Percentiles rank a stretch among this genome's conserved stretches.
Conservation (phyloP, 30 jellyfish, hydroid and myxozoan genomes). For the Euphysa ruthae region DNA sequence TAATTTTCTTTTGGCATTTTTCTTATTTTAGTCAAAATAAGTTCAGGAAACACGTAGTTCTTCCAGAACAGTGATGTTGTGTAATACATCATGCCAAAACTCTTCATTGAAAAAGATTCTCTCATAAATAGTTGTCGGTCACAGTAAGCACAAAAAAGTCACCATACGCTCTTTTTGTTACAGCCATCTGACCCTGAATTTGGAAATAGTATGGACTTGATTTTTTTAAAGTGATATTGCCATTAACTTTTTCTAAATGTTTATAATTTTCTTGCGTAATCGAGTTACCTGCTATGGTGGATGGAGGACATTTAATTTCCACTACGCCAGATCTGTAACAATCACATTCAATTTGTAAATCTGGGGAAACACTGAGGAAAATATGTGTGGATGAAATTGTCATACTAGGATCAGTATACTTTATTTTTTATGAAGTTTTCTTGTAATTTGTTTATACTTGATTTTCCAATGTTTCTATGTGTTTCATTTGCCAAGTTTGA, state of each 20-base stretch:
- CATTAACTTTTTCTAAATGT: background rate
- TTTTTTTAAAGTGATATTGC: background rate
- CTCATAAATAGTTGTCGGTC: slow-evolving; percentile 3
- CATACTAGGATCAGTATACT: slow-evolving; percentile 18
- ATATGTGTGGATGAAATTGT: background rate
- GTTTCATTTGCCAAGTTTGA: slow-evolving; percentile 11
- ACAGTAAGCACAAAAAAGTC: slow-evolving; percentile 15
- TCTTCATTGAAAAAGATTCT: too few species aligned
- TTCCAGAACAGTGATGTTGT: too few species aligned
- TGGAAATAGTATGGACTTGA: slow-evolving; percentile 23
- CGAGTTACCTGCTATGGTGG: background rate
- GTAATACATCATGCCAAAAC: too few species aligned
- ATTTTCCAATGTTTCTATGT: background rate
- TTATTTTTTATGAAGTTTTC: background rate
- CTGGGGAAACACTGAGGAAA: slow-evolving; percentile 21
- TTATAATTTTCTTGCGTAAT: background rate
- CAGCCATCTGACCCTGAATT: slow-evolving; percentile 35
- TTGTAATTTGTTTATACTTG: background rate
- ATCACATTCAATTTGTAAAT: slow-evolving; percentile 5
- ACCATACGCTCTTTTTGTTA: slow-evolving; percentile 1
- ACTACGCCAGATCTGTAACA: slow-evolving; percentile 19
- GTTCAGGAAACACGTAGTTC: too few species aligned
- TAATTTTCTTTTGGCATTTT: too few species aligned
- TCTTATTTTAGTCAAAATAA: too few species aligned
- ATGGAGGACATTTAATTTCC: slow-evolving; percentile 29